Percentiles rank a stretch among this genome's conserved stretches.
These are phyloP conservation scores for Lipophrys pholis DNA, from an alignment of 2,113 vertebrate species.

Conservation along the genomic window DNA sequence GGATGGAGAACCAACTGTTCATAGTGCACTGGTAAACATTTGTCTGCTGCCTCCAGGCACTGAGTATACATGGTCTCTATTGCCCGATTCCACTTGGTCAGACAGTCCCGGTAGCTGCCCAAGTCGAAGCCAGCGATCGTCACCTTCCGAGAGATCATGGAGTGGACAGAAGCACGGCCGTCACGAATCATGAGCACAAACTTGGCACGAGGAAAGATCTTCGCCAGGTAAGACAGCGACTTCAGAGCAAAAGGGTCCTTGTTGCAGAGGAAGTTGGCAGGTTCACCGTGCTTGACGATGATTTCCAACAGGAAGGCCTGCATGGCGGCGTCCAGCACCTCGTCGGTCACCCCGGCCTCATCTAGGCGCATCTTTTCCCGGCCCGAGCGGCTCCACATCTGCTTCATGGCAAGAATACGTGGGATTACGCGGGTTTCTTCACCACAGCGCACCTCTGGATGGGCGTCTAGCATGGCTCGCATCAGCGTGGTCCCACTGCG, in stretches of 20 bases:
- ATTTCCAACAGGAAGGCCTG: slow-evolving; percentile 95
- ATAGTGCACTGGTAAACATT: slow-evolving; percentile 92
- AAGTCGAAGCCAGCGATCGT: slow-evolving; percentile 97
- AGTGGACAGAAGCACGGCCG: slow-evolving; percentile 94
- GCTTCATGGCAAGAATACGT: slow-evolving; percentile 94
- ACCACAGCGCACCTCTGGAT: slow-evolving; percentile 93
- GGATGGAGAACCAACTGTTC: slow-evolving; percentile 96
- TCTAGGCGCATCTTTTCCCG: slow-evolving; percentile 96
- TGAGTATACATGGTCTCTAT: slow-evolving; percentile 98
- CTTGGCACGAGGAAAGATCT: slow-evolving; percentile 95
- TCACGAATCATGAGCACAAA: slow-evolving; percentile 97
- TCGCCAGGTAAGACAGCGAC: slow-evolving; percentile 93
- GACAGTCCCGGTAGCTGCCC: slow-evolving; percentile 95
- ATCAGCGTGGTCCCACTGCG: slow-evolving; percentile 96
- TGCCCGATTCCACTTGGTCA: slow-evolving; percentile 98
- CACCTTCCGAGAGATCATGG: slow-evolving; percentile 98
- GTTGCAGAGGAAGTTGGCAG: slow-evolving; percentile 94
- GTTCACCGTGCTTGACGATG: slow-evolving; percentile 97
- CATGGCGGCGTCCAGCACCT: slow-evolving; percentile 97
- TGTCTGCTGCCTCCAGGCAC: slow-evolving; percentile 91
- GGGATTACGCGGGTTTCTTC: slow-evolving; percentile 97
- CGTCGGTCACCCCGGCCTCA: slow-evolving; percentile 95
- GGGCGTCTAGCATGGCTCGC: slow-evolving; percentile 97
- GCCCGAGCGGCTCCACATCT: slow-evolving; percentile 98
- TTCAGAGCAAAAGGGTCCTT: slow-evolving; percentile 98